Percentiles rank a stretch among this genome's conserved stretches.
phyloP scores from a whole-genome alignment of 1,140 invertebrate genomes.

The Gonatopus flavifemur region DNA sequence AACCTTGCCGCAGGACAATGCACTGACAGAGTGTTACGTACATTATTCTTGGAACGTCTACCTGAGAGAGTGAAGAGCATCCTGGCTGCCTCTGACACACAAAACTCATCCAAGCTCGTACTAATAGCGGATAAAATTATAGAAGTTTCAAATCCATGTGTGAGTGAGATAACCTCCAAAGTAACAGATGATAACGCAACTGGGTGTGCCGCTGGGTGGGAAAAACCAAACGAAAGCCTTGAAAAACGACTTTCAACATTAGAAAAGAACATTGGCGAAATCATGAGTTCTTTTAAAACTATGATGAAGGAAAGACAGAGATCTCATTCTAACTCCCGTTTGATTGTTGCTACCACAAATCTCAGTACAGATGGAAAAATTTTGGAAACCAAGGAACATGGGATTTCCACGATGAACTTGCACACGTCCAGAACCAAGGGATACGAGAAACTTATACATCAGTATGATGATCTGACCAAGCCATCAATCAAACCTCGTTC shows the following conservation, averaged over 20 bases:
- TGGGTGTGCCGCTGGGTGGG: constrained; percentile 1
- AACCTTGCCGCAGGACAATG: background rate
- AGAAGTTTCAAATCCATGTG: background rate
- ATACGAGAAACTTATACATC: background rate
- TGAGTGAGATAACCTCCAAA: background rate
- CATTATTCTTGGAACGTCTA: background rate
- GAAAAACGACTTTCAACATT: constrained; percentile 8
- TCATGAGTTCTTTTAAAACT: background rate
- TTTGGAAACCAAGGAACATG: too few species aligned
- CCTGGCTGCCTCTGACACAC: background rate
- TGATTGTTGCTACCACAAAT: too few species aligned
- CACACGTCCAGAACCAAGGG: too few species aligned
- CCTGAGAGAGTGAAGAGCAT: background rate
- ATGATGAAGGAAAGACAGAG: constrained; percentile 8
- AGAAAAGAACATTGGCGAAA: constrained; percentile 1
- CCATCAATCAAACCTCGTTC: background rate
- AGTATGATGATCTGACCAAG: constrained; percentile 12
- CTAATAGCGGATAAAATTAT: background rate
- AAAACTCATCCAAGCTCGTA: background rate
- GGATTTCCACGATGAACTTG: too few species aligned
- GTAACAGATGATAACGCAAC: background rate
- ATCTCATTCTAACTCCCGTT: too few species aligned
- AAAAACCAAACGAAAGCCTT: constrained; percentile 7
- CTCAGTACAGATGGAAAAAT: too few species aligned
- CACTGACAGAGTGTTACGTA: background rate